Evolutionary conservation across 1,140 invertebrate species (phyloP).

Genomic region (Sitobion miscanthi): DNA sequence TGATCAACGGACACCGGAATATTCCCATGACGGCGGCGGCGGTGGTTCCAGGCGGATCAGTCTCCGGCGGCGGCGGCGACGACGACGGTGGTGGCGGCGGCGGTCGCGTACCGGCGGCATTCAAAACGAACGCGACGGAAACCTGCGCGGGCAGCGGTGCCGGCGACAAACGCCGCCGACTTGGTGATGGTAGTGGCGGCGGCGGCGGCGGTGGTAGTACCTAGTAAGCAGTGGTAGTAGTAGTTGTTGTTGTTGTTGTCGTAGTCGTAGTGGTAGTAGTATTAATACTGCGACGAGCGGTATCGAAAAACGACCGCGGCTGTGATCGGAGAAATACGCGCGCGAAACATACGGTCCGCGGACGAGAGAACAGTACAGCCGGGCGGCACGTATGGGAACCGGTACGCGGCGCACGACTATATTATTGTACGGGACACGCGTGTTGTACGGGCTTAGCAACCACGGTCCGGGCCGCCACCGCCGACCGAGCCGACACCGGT

Average conservation of each 20-base stretch:
- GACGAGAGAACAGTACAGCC: neutral
- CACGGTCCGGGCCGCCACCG: too few species aligned
- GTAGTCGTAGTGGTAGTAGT: too few species aligned
- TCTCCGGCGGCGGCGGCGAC: neutral
- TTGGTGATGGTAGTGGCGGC: neutral
- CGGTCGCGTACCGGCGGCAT: constrained; percentile 43
- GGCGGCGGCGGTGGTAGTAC: neutral
- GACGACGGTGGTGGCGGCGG: neutral
- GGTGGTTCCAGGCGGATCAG: neutral
- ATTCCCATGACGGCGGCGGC: constrained; percentile 32
- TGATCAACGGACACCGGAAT: constrained; percentile 51
- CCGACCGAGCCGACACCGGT: constrained; percentile 4
- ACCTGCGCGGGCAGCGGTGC: neutral
- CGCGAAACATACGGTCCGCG: neutral
- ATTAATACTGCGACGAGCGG: neutral
- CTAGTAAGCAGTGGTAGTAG: neutral
- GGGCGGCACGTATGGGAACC: neutral
- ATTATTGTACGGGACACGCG: constrained; percentile 14
- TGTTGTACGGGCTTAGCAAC: neutral
- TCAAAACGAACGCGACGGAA: constrained; percentile 6
- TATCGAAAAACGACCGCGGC: neutral
- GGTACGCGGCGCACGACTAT: constrained; percentile 15
- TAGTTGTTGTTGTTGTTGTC: neutral
- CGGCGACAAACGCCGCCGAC: constrained; percentile 22
- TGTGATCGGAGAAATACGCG: neutral